phyloP scores from a whole-genome alignment of 1,140 invertebrate species.

The Drosophila orena region DNA sequence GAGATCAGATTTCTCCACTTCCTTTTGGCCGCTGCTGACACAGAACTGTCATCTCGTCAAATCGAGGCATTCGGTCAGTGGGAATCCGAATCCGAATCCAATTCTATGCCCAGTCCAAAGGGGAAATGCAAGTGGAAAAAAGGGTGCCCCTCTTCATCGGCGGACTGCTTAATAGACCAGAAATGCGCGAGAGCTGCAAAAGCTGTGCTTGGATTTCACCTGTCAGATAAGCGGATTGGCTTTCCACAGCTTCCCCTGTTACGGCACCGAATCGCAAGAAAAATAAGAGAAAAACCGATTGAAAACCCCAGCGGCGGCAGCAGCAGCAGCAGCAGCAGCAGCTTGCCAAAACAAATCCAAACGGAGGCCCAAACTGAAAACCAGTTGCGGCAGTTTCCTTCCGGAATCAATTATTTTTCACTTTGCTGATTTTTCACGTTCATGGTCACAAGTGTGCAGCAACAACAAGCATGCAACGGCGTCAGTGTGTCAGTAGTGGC shows the following conservation, averaged over 20 bases:
- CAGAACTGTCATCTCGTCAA: constrained; percentile 72
- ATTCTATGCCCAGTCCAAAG: no score
- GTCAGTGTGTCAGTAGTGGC: constrained; percentile 58
- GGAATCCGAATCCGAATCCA: constrained; percentile 42
- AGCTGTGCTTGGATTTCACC: constrained; percentile 31
- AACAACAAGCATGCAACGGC: constrained; percentile 32
- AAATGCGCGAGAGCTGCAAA: constrained; percentile 31
- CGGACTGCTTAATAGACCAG: constrained; percentile 37
- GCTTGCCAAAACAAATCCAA: constrained; percentile 17
- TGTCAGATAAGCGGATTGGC: constrained; percentile 16
- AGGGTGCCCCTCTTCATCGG: not conserved
- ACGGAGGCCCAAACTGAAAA: constrained; percentile 37
- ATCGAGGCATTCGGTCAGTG: constrained; percentile 49
- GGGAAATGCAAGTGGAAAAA: not conserved
- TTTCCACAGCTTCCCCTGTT: constrained; percentile 60
- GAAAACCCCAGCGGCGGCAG: constrained; percentile 6
- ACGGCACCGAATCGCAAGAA: constrained; percentile 61
- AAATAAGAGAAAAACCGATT: constrained; percentile 24
- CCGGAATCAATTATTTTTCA: constrained; percentile 82
- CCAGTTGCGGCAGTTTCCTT: constrained; percentile 80
- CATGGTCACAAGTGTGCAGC: constrained; percentile 67
- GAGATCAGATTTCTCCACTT: constrained; percentile 73
- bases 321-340: not conserved
- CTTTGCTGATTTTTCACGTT: constrained; percentile 75
- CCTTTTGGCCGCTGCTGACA: constrained; percentile 68